Percentiles rank a stretch among this genome's conserved stretches.
Conservation (phyloP, 2,888 invertebrate genomes). For the Thymelicus acteon region DNA sequence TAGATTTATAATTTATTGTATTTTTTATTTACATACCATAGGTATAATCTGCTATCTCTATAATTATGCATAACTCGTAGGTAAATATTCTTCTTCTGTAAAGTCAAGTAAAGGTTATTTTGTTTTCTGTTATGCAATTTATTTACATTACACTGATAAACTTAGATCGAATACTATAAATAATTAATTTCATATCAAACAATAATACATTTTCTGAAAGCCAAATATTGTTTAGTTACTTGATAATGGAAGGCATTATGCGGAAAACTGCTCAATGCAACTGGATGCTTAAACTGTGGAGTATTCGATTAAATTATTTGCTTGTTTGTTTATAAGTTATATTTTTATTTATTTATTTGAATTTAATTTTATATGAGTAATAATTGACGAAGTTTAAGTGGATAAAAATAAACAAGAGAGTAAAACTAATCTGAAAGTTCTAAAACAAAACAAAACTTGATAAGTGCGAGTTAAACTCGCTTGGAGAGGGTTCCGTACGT, state of each 20-base stretch:
- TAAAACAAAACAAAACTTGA: too few relatives aligned
- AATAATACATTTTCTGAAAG: constrained; percentile 6
- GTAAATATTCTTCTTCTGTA: constrained; percentile 63
- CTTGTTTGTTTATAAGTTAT: too few relatives aligned
- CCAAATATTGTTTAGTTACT: constrained; percentile 1
- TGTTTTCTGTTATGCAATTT: constrained; percentile 11
- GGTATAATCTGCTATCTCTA: background rate
- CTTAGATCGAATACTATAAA: background rate
- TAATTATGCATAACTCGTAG: background rate
- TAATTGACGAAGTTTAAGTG: too few relatives aligned
- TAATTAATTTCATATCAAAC: constrained; percentile 5
- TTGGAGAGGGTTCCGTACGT: too few relatives aligned
- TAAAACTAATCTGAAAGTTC: too few relatives aligned
- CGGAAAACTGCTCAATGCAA: background rate
- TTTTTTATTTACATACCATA: too few relatives aligned
- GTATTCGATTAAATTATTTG: too few relatives aligned
- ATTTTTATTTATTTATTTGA: too few relatives aligned
- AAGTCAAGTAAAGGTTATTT: constrained; percentile 10
- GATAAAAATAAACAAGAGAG: too few relatives aligned
- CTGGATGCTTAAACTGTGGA: constrained; percentile 1
- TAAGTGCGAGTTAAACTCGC: too few relatives aligned
- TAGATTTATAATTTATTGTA: too few relatives aligned
- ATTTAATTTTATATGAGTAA: too few relatives aligned
- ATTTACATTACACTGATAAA: constrained; percentile 10
- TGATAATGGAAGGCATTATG: background rate